Conservation (phyloP, 2,797 vertebrate species). For the Lophius americanus region DNA sequence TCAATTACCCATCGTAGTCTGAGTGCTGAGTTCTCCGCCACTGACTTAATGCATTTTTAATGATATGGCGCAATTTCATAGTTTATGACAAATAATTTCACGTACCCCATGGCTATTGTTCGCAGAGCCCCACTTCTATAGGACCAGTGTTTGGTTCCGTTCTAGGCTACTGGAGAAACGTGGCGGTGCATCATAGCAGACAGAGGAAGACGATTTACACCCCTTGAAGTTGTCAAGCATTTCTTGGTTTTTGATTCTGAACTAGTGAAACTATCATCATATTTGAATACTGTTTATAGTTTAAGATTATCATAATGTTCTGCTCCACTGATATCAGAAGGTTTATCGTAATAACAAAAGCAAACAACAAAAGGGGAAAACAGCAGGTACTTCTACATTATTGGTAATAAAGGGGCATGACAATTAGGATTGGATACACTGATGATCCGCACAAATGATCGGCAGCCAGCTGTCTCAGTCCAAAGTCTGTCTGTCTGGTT, state of each 20-base stretch:
- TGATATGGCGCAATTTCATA: too few species aligned
- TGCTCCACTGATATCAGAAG: background rate
- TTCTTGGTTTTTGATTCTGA: background rate
- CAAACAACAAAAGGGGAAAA: constrained; percentile 24
- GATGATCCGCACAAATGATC: background rate
- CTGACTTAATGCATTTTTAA: too few species aligned
- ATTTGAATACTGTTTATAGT: background rate
- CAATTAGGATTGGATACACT: constrained; percentile 11
- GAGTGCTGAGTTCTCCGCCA: too few species aligned
- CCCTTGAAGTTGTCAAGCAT: background rate
- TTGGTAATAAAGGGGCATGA: background rate
- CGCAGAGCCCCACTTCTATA: too few species aligned
- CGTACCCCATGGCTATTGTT: too few species aligned
- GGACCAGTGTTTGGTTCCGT: too few species aligned
- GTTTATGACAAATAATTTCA: too few species aligned
- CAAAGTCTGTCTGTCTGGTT: constrained; percentile 5
- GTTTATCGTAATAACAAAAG: constrained; percentile 19
- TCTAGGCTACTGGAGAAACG: too few species aligned
- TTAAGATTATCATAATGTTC: too few species aligned
- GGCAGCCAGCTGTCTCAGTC: constrained; percentile 1
- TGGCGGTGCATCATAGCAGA: too few species aligned
- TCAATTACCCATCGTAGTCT: too few species aligned
- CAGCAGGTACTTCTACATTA: background rate
- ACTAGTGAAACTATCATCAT: background rate
- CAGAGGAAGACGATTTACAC: too few species aligned